Conservation (phyloP, 2,888 invertebrate species). For the Cylindroiulus punctatus region DNA sequence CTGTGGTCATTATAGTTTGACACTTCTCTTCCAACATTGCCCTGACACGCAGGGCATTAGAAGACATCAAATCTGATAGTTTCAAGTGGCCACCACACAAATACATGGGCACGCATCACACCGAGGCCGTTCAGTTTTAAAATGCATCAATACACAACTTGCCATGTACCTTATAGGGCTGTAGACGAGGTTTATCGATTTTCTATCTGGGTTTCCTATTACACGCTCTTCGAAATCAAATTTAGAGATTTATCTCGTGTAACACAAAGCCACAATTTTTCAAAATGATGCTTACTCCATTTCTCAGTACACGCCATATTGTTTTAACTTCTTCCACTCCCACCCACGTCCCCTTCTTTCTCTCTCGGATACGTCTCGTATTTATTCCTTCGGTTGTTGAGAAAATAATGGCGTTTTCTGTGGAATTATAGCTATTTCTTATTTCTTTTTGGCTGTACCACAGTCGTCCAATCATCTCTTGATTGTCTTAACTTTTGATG, state of each 20-base stretch:
- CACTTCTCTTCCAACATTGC: constrained; percentile 17
- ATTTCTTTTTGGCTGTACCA: background rate
- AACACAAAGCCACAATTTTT: constrained; percentile 42
- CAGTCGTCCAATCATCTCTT: background rate
- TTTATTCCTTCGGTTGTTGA: background rate
- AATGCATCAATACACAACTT: constrained; percentile 31
- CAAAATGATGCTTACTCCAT: constrained; percentile 33
- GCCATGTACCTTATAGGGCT: background rate
- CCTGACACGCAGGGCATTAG: background rate
- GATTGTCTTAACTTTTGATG: constrained; percentile 38
- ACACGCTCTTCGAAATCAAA: constrained; percentile 33
- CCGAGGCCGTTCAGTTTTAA: background rate
- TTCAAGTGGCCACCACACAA: background rate
- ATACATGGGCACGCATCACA: background rate
- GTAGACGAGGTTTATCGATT: constrained; percentile 1
- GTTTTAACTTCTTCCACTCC: background rate
- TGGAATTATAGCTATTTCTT: background rate
- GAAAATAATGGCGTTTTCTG: constrained; percentile 2
- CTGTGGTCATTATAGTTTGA: constrained; percentile 24
- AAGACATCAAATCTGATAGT: background rate
- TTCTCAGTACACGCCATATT: background rate
- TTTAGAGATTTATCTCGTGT: constrained; percentile 42
- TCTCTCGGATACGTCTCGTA: background rate
- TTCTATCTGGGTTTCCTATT: constrained; percentile 34
- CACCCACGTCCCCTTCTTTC: background rate